A percentile compares a stretch with the other conserved stretches of the same genome.
Conservation (phyloP, 2,113 vertebrate genomes). For the Cyanoliseus patagonus region DNA sequence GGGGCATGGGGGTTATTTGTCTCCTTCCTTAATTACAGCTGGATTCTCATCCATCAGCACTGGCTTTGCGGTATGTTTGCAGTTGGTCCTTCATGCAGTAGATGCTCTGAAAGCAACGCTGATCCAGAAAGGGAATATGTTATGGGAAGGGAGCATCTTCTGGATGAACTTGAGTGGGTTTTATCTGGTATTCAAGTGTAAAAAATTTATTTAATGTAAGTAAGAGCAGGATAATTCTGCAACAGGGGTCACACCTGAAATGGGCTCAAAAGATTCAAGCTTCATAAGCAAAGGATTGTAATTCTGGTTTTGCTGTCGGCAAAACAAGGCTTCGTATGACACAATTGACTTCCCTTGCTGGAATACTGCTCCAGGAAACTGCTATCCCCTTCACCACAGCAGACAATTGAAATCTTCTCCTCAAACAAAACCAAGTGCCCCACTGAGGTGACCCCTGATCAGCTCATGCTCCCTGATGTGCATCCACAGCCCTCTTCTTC, state of each 20-base stretch:
- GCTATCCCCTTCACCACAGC: background rate
- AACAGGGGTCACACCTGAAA: background rate
- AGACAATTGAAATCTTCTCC: background rate
- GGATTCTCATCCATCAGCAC: background rate
- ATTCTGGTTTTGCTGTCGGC: rapidly evolving
- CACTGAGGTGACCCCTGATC: background rate
- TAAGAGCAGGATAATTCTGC: background rate
- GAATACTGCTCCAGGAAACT: rapidly evolving
- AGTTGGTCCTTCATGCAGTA: background rate
- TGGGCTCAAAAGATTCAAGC: background rate
- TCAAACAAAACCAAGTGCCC: background rate
- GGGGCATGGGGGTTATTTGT: background rate
- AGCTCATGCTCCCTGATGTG: background rate
- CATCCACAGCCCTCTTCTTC: background rate
- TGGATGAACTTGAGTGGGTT: background rate
- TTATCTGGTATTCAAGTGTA: background rate
- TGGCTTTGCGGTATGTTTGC: background rate
- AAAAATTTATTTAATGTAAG: rapidly evolving
- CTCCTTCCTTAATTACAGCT: background rate
- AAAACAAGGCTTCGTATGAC: background rate
- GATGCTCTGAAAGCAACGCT: background rate
- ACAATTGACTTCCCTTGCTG: background rate
- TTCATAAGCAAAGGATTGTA: background rate
- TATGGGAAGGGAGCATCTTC: background rate
- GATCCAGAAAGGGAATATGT: background rate